Evolutionary conservation across 2,888 invertebrate genomes (phyloP), one percentile per base, ranked within the genome.

Genomic region (Uloborus plumipes): DNA sequence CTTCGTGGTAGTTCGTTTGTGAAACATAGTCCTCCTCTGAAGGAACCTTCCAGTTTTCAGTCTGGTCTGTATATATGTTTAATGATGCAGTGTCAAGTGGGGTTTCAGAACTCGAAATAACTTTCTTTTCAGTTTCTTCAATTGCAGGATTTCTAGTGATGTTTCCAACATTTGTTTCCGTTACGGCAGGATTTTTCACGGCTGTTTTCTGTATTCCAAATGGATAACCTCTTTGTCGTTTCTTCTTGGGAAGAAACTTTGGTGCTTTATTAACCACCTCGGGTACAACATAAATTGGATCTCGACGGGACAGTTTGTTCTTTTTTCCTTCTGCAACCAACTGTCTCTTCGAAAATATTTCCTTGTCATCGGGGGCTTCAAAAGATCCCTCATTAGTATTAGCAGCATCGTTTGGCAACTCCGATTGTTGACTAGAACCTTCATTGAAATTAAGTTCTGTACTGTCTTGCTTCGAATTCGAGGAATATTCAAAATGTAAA

Each of bases 201-300:
- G 4, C 55, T 55, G 55, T 20, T n/a, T 55, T 55, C 55, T 55
- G 55, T 55, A 18, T 20, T 55, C 55, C 55, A 55, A 39, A 39
- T 39, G 39, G 39, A 39, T 39, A 39, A 7, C 39, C 39, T 39
- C 39, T 39, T 7, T 4, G 39, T 39, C 39, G 39, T 39, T 39
- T 39, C 1, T 9, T 39, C 6, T 7, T 39, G 1, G 39, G 39
- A 9, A 11, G 39, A 4, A 39, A 11, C 39, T 39, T 39, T 39
- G 39, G 39, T 11, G 55, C 55, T 3, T 55, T n/a, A 55, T 1
- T n/a, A 3, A 7, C 16, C n/a, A 18, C 16, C n/a, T 55, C 55
- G 18, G 18, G 55, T 2, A 15, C 16, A 15, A 55, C 55, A 55
- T 55, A 55, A 18, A 55, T 20, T 15, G 55, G 55, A 2, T 55